Evolutionary conservation across 2,888 invertebrate genomes (phyloP).

Genomic region (Silvanus unidentatus): DNA sequence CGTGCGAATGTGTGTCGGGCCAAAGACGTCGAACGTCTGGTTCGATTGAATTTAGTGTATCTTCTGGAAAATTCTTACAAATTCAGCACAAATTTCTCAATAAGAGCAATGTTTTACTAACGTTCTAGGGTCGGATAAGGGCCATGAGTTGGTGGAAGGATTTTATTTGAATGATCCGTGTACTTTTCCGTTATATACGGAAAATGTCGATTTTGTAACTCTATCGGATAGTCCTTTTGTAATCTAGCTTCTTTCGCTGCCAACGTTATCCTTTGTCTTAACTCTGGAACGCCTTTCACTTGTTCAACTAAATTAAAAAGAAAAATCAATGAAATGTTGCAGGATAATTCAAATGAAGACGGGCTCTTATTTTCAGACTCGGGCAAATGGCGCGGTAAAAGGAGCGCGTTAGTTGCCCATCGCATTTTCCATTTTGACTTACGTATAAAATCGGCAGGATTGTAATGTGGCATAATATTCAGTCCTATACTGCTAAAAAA

Average conservation of each 20-base stretch:
- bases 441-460: conserved; percentile 80
- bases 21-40: conserved; percentile 62
- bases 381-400: too few relatives aligned
- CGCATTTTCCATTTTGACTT: too few relatives aligned
- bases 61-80: conserved; percentile 39
- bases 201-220: conserved; percentile 44
- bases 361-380: too few relatives aligned
- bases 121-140: conserved; percentile 43
- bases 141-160: conserved; percentile 31
- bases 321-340: conserved; percentile 6
- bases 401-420: too few relatives aligned
- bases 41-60: conserved; percentile 47
- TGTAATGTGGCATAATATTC: conserved; percentile 68
- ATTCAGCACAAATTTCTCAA: background rate
- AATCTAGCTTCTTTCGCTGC: conserved; percentile 59
- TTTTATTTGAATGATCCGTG: conserved; percentile 32
- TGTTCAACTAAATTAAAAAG: conserved; percentile 63
- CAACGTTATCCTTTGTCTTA: conserved; percentile 60
- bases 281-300: conserved; percentile 63
- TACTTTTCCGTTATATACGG: conserved; percentile 42
- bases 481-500: conserved; percentile 68
- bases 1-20: conserved; percentile 65
- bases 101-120: conserved; percentile 26
- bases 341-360: too few relatives aligned
- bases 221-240: conserved; percentile 54